Evolutionary conservation across 2,888 invertebrate species (phyloP).

Genomic region (Microctonus aethiopoides): DNA sequence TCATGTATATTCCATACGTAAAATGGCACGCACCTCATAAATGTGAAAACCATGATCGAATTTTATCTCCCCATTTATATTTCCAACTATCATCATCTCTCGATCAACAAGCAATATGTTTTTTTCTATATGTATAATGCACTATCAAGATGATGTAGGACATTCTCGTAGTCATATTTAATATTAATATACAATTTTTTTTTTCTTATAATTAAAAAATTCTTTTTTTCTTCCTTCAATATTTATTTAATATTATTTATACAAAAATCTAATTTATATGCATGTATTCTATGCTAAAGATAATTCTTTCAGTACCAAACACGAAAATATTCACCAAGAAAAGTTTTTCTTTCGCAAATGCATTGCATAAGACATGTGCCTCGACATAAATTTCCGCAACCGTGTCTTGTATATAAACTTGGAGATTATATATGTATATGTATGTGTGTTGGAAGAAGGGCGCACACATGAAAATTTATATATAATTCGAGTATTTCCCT

Average conservation of each 20-base stretch:
- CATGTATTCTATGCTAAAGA: neutral
- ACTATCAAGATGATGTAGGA: slow-evolving; percentile 4
- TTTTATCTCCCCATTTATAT: slow-evolving; percentile 26
- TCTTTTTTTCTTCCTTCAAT: too few relatives aligned
- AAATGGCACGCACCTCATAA: slow-evolving; percentile 53
- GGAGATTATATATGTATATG: neutral
- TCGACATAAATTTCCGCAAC: slow-evolving; percentile 26
- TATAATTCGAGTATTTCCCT: slow-evolving; percentile 33
- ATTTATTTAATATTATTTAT: too few relatives aligned
- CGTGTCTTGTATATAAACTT: slow-evolving; percentile 2
- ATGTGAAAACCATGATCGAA: slow-evolving; percentile 50
- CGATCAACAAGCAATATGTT: too few relatives aligned
- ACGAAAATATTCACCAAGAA: slow-evolving; percentile 37
- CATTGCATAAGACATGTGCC: slow-evolving; percentile 28
- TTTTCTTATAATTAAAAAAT: too few relatives aligned
- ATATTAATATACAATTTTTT: too few relatives aligned
- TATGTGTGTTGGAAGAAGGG: slow-evolving; percentile 3
- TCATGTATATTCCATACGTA: slow-evolving; percentile 61
- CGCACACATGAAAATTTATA: slow-evolving; percentile 18
- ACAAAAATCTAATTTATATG: neutral
- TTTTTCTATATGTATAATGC: too few relatives aligned
- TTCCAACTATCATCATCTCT: slow-evolving; percentile 18
- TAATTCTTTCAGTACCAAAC: slow-evolving; percentile 27
- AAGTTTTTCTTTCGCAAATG: slow-evolving; percentile 18
- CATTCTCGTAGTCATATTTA: slow-evolving; percentile 29